Base-by-base conservation (phyloP, 1,140 invertebrate species). In the Zaprionus taronus region DNA sequence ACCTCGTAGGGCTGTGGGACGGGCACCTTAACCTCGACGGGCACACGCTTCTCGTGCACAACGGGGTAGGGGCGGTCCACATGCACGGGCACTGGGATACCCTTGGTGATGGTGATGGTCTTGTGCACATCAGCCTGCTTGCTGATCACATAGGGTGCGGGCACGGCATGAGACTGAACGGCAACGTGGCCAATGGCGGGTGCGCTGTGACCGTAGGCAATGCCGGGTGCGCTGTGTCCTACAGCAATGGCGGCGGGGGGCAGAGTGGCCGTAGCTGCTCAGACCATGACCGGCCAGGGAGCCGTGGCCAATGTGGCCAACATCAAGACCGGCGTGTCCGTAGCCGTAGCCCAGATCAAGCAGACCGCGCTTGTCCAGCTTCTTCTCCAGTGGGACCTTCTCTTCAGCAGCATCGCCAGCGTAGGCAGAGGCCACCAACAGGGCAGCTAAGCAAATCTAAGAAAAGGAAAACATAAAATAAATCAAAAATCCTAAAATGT, bases 31-130 rank as follows among this genome's bases (percentile, higher is more conserved):
- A 96, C 95, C 64, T 95, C 94, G 77, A 95, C 94, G 15, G 95
- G 94, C 44, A 95, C 94, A 31, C 94, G 95, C 75, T 94, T 95
- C 82, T 96, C 95, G 38, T 96, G 95, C 58, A 95, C 93, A 81
- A 94, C 93, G 15, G 94, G 95, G n/a, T 95, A 93, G 44, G 94
- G 94, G 44, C 93, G 94, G 67, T 95, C 95, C 34, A 96, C 95
- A 65, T 95, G 94, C 67, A 95, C 94, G 57, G 95, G 95, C 61
- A 95, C 93, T 62, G 95, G 94, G 41, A 95, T 94, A 82, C 95
- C 95, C 92, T 96, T 96, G 51, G 95, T 94, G 20, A 96, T 93
- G 36, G 96, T 96, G 82, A 96, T 93, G 67, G 96, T 96, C 92
- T 95, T 97, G 80, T 95, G 94, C 75, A 96, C 94, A 79, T 95